Base-by-base conservation (phyloP, 2,888 invertebrate genomes). In the Caenorhabditis panamensis region DNA sequence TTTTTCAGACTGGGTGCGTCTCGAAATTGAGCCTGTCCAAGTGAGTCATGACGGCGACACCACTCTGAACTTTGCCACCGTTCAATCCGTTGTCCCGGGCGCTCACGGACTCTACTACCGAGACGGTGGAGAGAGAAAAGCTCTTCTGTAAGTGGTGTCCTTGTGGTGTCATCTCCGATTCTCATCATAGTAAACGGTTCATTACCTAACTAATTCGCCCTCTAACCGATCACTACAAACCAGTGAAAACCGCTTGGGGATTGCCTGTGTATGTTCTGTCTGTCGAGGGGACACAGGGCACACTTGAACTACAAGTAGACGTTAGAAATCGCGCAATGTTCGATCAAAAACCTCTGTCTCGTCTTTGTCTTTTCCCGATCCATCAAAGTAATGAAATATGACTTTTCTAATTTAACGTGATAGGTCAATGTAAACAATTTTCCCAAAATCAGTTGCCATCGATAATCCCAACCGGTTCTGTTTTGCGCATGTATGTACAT, bases 41-140 rank as follows among this genome's bases (percentile, higher is more conserved):
- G 86, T 87, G 54, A 79, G 77, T 28, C 63, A 82, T 28, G 86
- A 86, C 47, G 73, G 51, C 26, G 84, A 87, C 37, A 79, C 76
- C 28, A 71, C 84, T 11, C 68, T 86, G 49, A 80, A 83, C 64
- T 87, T 88, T 79, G 83, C 86, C 44, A 86, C 86, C 31, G 83
- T 88, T 22, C 87, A 88, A 77, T 86, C 86, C 5, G 82, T 86
- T 28, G 83, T 87, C 44, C 87, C 87, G 20, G 87, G 86, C 28
- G 87, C 87, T 24, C 87, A 87, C 62, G 87, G 87, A 58, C 83
- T 87, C 61, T 87, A 87, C 75, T 87, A 84, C 68, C 62, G 86
- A 44, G 85, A 84, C 28, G 80, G 75, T 62, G 87, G 87, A 47
- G 83, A 84, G 68, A 79, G 85, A 64, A 85, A 84, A 59, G 86